Percentiles rank a stretch among this genome's conserved stretches.
Evolutionary conservation across 1,140 invertebrate genomes (phyloP).

Genomic region (Drosophila athabasca): DNA sequence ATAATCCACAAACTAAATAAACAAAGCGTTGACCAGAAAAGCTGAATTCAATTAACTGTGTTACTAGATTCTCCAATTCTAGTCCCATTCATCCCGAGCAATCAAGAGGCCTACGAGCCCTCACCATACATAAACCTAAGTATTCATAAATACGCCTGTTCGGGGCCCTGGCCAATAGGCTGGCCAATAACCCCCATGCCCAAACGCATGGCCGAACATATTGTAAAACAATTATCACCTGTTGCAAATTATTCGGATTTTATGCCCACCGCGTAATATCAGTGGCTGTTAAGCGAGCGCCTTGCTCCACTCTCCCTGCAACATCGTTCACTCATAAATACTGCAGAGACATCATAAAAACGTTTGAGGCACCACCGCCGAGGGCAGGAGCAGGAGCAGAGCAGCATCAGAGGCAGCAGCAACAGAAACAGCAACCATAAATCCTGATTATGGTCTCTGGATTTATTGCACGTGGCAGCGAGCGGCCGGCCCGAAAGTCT

Average conservation of each 20-base stretch:
- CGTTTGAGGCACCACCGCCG: slow-evolving; percentile 75
- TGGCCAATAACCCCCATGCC: neutral
- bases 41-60: too few species aligned
- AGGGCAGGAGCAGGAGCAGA: slow-evolving; percentile 46
- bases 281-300: slow-evolving; percentile 63
- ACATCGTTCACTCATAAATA: slow-evolving; percentile 65
- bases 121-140: neutral
- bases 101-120: slow-evolving; percentile 43
- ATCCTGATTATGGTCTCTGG: slow-evolving; percentile 81
- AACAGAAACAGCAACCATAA: slow-evolving; percentile 67
- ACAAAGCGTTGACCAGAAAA: too few species aligned
- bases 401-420: slow-evolving; percentile 36
- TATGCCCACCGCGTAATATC: slow-evolving; percentile 76
- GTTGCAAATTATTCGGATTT: slow-evolving; percentile 80
- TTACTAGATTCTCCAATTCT: neutral
- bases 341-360: slow-evolving; percentile 82
- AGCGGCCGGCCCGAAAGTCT: slow-evolving; percentile 32
- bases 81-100: neutral
- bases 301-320: slow-evolving; percentile 3
- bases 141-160: slow-evolving; percentile 51
- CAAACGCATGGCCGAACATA: slow-evolving; percentile 44
- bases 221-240: slow-evolving; percentile 83
- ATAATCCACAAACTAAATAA: neutral
- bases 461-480: slow-evolving; percentile 67
- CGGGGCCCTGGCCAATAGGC: slow-evolving; percentile 12